phyloP scores from a whole-genome alignment of 1,140 invertebrate species.

The Epicauta chinensis region DNA sequence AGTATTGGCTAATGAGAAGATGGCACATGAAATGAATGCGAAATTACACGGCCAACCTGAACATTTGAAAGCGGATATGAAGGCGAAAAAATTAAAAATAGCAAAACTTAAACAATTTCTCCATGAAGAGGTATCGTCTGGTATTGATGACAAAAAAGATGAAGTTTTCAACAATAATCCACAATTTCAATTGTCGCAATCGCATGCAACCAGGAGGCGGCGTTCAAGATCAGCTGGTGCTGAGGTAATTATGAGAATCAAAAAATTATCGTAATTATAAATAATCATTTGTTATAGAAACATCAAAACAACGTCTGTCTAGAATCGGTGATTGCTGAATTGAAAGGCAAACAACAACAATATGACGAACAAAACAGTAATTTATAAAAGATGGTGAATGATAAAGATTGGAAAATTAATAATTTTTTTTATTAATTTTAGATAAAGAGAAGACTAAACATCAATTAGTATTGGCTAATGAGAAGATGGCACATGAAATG shows the following conservation, averaged over 20 bases:
- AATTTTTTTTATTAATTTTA: constrained; percentile 63
- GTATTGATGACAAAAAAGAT: not conserved
- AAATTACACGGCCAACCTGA: constrained; percentile 62
- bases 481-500: constrained; percentile 59
- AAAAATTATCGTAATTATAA: too few species aligned
- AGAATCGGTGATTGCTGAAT: constrained; percentile 45
- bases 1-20: constrained; percentile 63
- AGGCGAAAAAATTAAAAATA: constrained; percentile 49
- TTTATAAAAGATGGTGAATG: constrained; percentile 47
- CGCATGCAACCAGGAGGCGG: not conserved
- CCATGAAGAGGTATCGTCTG: constrained; percentile 37
- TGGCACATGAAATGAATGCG: constrained; percentile 55
- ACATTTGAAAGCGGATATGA: constrained; percentile 50
- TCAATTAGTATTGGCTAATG: constrained; percentile 63
- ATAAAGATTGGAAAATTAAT: constrained; percentile 62
- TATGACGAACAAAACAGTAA: constrained; percentile 36
- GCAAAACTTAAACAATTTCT: constrained; percentile 47
- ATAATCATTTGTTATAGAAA: too few species aligned
- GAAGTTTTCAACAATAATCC: constrained; percentile 4
- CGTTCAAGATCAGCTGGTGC: constrained; percentile 20
- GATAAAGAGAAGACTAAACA: constrained; percentile 71
- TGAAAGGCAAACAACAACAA: constrained; percentile 45
- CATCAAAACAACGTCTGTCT: too few species aligned
- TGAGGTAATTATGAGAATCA: too few species aligned
- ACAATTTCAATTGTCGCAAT: not conserved